Base-by-base conservation (phyloP, 2,113 vertebrate genomes). In the Hemiprocne comata region DNA sequence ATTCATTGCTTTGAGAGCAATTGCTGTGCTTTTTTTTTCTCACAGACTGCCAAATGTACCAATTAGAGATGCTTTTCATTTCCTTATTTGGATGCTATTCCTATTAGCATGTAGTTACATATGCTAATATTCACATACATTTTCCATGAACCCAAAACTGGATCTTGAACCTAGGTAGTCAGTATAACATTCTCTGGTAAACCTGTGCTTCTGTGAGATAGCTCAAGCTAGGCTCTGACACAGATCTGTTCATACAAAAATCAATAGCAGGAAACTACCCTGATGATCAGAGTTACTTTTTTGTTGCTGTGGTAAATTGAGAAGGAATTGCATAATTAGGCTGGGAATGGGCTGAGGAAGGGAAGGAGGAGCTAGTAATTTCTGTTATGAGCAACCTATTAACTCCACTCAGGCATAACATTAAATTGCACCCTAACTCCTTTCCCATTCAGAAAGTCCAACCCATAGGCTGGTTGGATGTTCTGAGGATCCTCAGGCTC, bases 101-200 rank as follows among this genome's bases (percentile, higher is more conserved):
- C 7, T 70, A 13, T 17, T 57, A 44, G 20, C 53, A 34, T 44
- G 24, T 16, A 50, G 17, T 14, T 31, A 12, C 14, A 70, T 2
- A 0, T 23, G 5, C 4, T 5, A 16, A 24, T 18, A 19, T 38
- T 76, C 7, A 10, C 13, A 17, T n/a, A n/a, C n/a, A n/a, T n/a
- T 81, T 33, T 31, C 75, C 61, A 11, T 36, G 48, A 40, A 23
- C 19, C 31, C 38, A 1, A 67, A 29, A 5, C 34, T 34, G 7
- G 34, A 76, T 42, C 34, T 31, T 31, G 48, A 26, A 71, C 3
- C 28, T 26, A 54, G 17, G 13, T 1, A 53, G 26, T 48, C 6
- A 46, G 0, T 4, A 3, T 17, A 62, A 65, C 46, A 5, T 51
- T 44, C 34, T 29, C 8, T 40, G 19, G 16, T 66, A 21, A 58